Evolutionary conservation across 2,797 vertebrate genomes (phyloP).

Genomic region (Myotis daubentonii): DNA sequence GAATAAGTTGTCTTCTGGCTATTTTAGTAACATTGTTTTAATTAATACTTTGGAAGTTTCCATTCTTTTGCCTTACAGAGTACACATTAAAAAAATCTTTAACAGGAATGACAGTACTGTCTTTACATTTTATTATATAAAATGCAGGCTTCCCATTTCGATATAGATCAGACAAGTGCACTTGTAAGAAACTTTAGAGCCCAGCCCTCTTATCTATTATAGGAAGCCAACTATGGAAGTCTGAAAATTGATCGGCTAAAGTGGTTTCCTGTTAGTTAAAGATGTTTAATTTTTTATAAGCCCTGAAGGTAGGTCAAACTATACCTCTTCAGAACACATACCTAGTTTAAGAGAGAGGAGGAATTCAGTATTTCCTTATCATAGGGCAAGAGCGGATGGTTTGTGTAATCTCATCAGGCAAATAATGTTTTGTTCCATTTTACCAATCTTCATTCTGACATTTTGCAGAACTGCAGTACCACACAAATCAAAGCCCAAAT

Average conservation of each 20-base stretch:
- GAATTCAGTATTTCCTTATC: constrained; percentile 18
- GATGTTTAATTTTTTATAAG: constrained; percentile 63
- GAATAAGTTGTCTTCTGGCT: constrained; percentile 31
- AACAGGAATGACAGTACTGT: not conserved
- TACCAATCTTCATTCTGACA: not conserved
- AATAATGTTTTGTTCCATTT: constrained; percentile 6
- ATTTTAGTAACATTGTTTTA: constrained; percentile 46
- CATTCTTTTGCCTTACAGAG: not conserved
- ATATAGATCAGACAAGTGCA: constrained; percentile 49
- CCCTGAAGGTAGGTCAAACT: constrained; percentile 50
- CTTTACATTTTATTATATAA: constrained; percentile 15
- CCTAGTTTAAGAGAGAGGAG: not conserved
- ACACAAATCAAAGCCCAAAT: not conserved
- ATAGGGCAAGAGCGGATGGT: not conserved
- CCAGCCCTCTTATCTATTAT: not conserved
- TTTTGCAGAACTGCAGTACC: not conserved
- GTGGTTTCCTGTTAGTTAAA: constrained; percentile 68
- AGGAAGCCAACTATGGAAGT: constrained; percentile 28
- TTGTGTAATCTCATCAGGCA: not conserved
- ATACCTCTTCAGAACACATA: not conserved
- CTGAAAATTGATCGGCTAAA: constrained; percentile 45
- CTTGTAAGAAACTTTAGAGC: constrained; percentile 31
- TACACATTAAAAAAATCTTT: not conserved
- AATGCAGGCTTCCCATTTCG: not conserved
- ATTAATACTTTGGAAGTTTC: not conserved